phyloP scores from a whole-genome alignment of 2,888 invertebrate genomes.

The Molanna angustata region DNA sequence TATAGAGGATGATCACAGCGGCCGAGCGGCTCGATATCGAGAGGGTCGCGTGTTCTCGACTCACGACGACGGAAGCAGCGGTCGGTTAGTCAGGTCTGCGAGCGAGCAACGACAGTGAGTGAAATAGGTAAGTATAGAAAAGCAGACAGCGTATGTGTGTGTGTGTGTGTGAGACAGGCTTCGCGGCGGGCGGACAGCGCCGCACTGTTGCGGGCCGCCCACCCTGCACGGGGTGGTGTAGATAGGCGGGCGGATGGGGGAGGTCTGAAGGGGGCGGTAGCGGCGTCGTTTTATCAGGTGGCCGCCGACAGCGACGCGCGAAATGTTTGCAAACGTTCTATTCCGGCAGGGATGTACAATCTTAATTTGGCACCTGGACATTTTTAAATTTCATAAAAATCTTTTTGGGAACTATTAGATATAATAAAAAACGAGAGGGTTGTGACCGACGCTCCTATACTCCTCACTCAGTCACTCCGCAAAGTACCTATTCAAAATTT shows the following conservation, averaged over 20 bases:
- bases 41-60: no score
- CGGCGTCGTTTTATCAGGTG: slow-evolving; percentile 25
- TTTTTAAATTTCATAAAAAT: no score
- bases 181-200: slow-evolving; percentile 35
- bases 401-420: no score
- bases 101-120: background rate
- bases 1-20: no score
- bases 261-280: slow-evolving; percentile 22
- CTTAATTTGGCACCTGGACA: no score
- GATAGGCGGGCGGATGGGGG: slow-evolving; percentile 15
- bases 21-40: no score
- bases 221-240: slow-evolving; percentile 19
- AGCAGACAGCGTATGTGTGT: background rate
- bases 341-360: no score
- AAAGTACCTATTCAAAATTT: no score
- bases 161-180: slow-evolving; percentile 6
- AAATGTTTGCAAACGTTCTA: slow-evolving; percentile 24
- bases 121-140: background rate
- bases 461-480: no score
- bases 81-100: background rate
- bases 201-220: slow-evolving; percentile 32
- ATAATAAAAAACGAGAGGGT: no score
- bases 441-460: no score
- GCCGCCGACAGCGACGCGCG: slow-evolving; percentile 23
- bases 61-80: no score